Evolutionary conservation across 2,888 invertebrate species (phyloP).

Genomic region (Acleris cristana): DNA sequence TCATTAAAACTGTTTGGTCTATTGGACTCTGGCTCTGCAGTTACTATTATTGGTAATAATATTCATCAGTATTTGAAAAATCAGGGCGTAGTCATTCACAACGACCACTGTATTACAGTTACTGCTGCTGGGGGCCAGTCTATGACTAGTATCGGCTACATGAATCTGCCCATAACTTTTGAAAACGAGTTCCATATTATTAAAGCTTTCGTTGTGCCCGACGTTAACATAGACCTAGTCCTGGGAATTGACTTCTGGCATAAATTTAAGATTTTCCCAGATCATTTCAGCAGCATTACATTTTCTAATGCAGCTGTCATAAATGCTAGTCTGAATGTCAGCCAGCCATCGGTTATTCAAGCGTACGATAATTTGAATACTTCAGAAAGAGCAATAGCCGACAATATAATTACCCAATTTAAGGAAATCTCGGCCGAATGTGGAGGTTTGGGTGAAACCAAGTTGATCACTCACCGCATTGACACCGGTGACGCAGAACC

Average conservation of each 20-base stretch:
- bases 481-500: too few relatives aligned
- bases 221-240: neutral
- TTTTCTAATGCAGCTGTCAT: neutral
- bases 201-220: slow-evolving; percentile 5
- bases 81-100: neutral
- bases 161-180: neutral
- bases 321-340: neutral
- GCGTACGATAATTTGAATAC: slow-evolving; percentile 19
- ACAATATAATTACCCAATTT: slow-evolving; percentile 34
- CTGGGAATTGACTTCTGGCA: too few relatives aligned
- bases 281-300: neutral
- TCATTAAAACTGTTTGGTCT: neutral
- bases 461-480: slow-evolving; percentile 25
- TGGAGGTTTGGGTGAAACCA: slow-evolving; percentile 42
- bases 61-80: neutral
- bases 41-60: neutral
- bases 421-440: slow-evolving; percentile 31
- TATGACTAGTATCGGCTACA: neutral
- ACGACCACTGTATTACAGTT: neutral
- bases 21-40: neutral
- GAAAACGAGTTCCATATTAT: neutral
- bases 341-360: slow-evolving; percentile 5
- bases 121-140: neutral
- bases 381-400: slow-evolving; percentile 22
- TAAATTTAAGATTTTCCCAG: neutral